Evolutionary conservation across 2,113 vertebrate species (phyloP), one percentile per base, ranked within the genome.

Genomic region (Eolophus roseicapilla): DNA sequence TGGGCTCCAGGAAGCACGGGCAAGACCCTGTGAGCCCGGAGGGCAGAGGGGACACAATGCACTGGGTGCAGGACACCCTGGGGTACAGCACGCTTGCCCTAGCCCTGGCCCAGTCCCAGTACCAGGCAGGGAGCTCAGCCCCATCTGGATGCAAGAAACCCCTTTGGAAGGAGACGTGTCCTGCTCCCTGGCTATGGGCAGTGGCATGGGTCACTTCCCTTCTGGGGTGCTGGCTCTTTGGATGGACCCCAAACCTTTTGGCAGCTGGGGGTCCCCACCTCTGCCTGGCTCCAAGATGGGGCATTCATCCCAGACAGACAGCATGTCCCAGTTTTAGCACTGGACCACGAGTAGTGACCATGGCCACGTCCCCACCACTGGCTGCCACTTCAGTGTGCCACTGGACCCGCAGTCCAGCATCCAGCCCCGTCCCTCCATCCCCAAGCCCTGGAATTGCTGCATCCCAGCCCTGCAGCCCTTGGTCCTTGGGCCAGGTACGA

Each of bases 151-250:
- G 59, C 84, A 80, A 12, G 69, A 84, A 94, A 63, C 4, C 27
- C 17, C 68, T 84, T 9, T 63, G 55, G 41, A 74, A 85, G n/a
- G 46, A 59, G 78, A 41, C 1, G 0, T 11, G 24, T 70, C 74
- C 50, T 84, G 21, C 13, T 67, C 55, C 49, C 18, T 16, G 10
- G 20, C 50, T 10, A 2, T 6, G 37, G 60, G 12, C 20, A 82
- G 55, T 2, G 3, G 17, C 0, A 0, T 0, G 3, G 24, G 11
- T 68, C 49, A 37, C 57, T 86, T 76, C 19, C 27, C 15, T 76
- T 9, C 18, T 0, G 0, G 27, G 10, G 6, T 0, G 0, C 35
- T 39, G 47, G 25, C 4, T 43, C 3, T 83, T 84, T 7, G 29
- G 35, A 46, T 57, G 19, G 77, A 70, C 53, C 33, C 74, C 91